Conservation (phyloP, 2,888 invertebrate genomes). For the Pristionchus japonicus region DNA sequence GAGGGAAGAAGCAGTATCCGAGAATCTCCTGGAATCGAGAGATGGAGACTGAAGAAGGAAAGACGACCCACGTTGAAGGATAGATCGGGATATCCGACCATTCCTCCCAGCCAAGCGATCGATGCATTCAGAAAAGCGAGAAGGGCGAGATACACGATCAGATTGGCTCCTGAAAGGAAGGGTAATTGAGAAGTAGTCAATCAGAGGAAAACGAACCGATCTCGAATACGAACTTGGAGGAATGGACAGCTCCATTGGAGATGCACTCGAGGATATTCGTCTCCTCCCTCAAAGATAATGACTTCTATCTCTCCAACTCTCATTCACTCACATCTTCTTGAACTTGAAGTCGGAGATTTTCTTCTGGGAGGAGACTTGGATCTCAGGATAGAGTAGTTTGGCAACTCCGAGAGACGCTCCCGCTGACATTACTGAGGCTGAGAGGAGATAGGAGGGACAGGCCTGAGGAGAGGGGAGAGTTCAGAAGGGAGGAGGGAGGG, state of each 20-base stretch:
- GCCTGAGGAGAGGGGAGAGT: no score
- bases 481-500: no score
- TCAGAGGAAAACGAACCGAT: constrained; percentile 7
- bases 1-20: constrained; percentile 64
- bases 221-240: neutral
- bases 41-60: neutral
- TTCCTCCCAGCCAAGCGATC: neutral
- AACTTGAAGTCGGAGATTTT: constrained; percentile 4
- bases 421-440: constrained; percentile 95
- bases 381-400: constrained; percentile 25
- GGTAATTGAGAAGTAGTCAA: no score
- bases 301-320: no score
- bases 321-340: constrained; percentile 1
- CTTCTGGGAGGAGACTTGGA: constrained; percentile 6
- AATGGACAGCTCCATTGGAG: no score
- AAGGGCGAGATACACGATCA: neutral
- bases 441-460: constrained; percentile 88
- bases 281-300: no score
- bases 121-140: neutral
- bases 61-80: constrained; percentile 23
- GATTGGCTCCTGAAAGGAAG: no score
- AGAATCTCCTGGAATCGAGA: constrained; percentile 53
- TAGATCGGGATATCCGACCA: neutral
- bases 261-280: neutral
- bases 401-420: constrained; percentile 88